A percentile compares a stretch with the other conserved stretches of the same genome.
Evolutionary conservation across 2,113 vertebrate species (phyloP).

Genomic region (Tauraco erythrolophus): DNA sequence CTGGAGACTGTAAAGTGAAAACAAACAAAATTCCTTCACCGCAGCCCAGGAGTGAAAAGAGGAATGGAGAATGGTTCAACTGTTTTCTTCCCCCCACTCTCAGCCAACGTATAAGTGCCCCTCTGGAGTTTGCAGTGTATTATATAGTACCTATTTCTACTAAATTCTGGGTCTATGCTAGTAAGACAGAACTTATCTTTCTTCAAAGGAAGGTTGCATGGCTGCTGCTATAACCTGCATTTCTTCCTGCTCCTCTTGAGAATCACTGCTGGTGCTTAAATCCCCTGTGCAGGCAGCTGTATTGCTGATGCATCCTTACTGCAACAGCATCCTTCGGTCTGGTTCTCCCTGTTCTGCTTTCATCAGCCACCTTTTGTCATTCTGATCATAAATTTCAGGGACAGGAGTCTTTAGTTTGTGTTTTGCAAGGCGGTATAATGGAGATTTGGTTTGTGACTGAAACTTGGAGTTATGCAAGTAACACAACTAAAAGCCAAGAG

Average conservation of each 20-base stretch:
- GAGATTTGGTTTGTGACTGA: background rate
- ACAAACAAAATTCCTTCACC: background rate
- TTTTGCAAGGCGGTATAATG: background rate
- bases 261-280: background rate
- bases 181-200: background rate
- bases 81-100: background rate
- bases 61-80: background rate
- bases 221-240: background rate
- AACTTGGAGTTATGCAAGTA: background rate
- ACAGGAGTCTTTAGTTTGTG: background rate
- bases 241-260: background rate
- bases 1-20: background rate
- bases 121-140: background rate
- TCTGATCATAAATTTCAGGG: background rate
- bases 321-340: fast-evolving
- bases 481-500: background rate
- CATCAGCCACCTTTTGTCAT: background rate
- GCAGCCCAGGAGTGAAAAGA: background rate
- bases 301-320: background rate
- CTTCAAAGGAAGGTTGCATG: background rate
- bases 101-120: background rate
- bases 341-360: background rate
- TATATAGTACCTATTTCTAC: background rate
- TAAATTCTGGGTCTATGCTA: background rate
- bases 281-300: background rate